Percentiles rank a stretch among this genome's conserved stretches.
Conservation (phyloP, 2,797 vertebrate genomes). For the Falco columbarius region DNA sequence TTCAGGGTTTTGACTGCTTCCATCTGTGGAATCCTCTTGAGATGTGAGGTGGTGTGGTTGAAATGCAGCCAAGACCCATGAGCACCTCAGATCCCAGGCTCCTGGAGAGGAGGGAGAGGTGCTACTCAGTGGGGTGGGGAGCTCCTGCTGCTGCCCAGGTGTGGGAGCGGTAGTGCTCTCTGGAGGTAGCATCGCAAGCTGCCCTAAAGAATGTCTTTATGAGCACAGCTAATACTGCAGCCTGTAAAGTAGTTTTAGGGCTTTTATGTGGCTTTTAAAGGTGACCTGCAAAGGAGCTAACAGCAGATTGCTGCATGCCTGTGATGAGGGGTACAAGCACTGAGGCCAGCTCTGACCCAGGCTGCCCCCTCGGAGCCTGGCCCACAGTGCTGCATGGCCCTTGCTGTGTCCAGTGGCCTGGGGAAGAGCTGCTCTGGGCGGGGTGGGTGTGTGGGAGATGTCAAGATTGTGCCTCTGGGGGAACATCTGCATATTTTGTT, state of each 20-base stretch:
- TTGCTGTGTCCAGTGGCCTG: rapidly evolving
- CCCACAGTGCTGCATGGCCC: rapidly evolving
- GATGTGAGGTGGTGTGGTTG: background rate
- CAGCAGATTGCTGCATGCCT: background rate
- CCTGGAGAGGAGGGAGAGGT: background rate
- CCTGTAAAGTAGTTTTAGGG: background rate
- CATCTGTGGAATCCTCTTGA: background rate
- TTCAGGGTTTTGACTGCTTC: background rate
- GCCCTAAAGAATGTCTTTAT: background rate
- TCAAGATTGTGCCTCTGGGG: background rate
- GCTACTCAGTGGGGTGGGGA: background rate
- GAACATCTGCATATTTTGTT: background rate
- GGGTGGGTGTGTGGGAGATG: no score
- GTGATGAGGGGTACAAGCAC: background rate
- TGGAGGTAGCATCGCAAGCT: background rate
- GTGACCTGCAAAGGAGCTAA: background rate
- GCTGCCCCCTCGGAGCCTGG: rapidly evolving
- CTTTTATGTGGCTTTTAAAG: background rate
- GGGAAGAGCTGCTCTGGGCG: background rate
- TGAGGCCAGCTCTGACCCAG: background rate
- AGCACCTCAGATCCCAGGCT: background rate
- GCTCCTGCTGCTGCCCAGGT: background rate
- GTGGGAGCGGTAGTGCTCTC: background rate
- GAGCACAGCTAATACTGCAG: background rate
- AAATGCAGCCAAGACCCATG: background rate